Evolutionary conservation across 30 jellyfish, hydroid and myxozoan species (phyloP).

Genomic region (Rhopilema esculentum): DNA sequence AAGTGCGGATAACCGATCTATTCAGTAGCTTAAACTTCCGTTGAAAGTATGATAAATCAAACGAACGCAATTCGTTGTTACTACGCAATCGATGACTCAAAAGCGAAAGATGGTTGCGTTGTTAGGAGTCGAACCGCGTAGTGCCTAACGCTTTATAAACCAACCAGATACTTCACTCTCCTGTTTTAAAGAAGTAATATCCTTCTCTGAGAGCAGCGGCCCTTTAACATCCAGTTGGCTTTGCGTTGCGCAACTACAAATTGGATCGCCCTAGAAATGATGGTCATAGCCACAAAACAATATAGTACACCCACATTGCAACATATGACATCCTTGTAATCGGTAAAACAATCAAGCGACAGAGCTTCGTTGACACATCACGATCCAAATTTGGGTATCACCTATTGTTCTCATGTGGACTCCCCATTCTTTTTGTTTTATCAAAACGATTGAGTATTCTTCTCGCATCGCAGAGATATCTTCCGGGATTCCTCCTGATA

Average conservation of each 20-base stretch:
- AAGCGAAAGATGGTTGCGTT: slow-evolving; percentile 28
- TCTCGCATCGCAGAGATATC: slow-evolving; percentile 10
- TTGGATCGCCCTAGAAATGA: slow-evolving; percentile 3
- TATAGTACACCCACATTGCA: slow-evolving; percentile 81
- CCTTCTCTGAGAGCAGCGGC: not conserved
- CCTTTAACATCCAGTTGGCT: slow-evolving; percentile 53
- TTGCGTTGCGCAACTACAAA: slow-evolving; percentile 87
- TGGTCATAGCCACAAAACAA: slow-evolving; percentile 73
- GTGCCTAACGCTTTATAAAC: slow-evolving; percentile 61
- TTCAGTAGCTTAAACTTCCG: not conserved
- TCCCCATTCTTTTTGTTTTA: slow-evolving; percentile 37
- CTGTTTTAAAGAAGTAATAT: not conserved
- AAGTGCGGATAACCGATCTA: not conserved
- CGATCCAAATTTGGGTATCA: slow-evolving; percentile 83
- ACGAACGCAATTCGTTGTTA: not conserved
- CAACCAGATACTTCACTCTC: slow-evolving; percentile 11
- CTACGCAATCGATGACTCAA: slow-evolving; percentile 48
- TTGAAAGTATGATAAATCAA: not conserved
- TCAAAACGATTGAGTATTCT: not conserved
- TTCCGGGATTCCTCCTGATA: slow-evolving; percentile 12
- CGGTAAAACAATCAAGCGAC: slow-evolving; percentile 57
- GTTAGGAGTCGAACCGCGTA: slow-evolving; percentile 19
- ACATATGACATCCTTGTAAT: slow-evolving; percentile 75
- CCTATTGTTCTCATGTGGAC: slow-evolving; percentile 59
- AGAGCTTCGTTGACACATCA: slow-evolving; percentile 87